Conservation (phyloP, 2,113 vertebrate genomes). For the Phaethon lepturus region DNA sequence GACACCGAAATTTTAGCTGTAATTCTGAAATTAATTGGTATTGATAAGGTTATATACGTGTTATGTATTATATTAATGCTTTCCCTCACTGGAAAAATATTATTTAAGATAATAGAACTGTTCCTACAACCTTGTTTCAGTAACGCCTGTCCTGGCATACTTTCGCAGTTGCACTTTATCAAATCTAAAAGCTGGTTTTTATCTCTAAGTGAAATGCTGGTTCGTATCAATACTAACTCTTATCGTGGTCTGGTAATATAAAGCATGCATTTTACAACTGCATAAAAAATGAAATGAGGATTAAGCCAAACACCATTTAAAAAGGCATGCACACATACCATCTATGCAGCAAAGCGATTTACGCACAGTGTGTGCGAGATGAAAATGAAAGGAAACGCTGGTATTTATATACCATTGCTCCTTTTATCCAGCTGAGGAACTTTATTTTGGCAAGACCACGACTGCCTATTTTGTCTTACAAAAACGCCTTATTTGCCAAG, state of each 20-base stretch:
- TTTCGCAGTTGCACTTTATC: neutral
- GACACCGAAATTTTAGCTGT: neutral
- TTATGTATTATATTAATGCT: neutral
- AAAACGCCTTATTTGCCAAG: neutral
- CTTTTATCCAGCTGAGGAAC: neutral
- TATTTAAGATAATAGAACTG: neutral
- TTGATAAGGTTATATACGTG: neutral
- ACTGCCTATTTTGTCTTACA: neutral
- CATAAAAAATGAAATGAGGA: neutral
- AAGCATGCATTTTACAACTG: conserved; percentile 17
- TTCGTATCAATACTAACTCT: conserved; percentile 44
- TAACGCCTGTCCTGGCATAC: neutral
- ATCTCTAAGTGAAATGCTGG: conserved; percentile 13
- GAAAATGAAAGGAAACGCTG: neutral
- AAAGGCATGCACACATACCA: neutral
- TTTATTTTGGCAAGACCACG: neutral
- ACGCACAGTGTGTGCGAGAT: neutral
- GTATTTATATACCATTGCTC: neutral
- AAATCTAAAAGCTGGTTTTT: neutral
- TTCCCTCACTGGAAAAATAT: conserved; percentile 1
- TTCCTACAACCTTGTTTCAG: conserved; percentile 18
- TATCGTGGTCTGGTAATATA: neutral
- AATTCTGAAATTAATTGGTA: conserved; percentile 5
- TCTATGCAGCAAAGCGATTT: neutral
- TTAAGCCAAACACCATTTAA: neutral